Evolutionary conservation across 2,888 invertebrate species (phyloP).

Genomic region (Pachycephus smyrnensis): DNA sequence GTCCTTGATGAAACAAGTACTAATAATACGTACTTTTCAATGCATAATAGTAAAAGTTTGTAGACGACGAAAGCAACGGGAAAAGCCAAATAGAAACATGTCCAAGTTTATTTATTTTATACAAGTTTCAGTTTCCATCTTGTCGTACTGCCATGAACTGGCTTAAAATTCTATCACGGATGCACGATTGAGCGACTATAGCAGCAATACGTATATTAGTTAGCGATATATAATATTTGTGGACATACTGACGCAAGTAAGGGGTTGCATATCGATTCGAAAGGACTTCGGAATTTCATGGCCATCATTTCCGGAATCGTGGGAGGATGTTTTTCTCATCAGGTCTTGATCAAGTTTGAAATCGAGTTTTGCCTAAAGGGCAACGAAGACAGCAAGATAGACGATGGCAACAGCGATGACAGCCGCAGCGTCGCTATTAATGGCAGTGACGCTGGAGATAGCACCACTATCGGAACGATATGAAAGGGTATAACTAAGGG

Average conservation of each 20-base stretch:
- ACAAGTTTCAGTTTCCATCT: background rate
- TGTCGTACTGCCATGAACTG: background rate
- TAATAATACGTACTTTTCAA: background rate
- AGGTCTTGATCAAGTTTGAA: background rate
- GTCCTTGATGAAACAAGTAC: background rate
- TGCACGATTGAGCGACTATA: conserved; percentile 7
- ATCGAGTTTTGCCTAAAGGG: background rate
- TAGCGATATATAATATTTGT: conserved; percentile 44
- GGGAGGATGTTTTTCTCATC: background rate
- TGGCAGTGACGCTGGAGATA: background rate
- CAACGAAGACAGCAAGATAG: background rate
- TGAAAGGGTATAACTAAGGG: background rate
- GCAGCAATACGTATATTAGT: conserved; percentile 62
- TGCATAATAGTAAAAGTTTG: background rate
- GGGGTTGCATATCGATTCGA: background rate
- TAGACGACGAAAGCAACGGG: background rate
- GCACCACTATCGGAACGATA: background rate
- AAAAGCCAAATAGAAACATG: background rate
- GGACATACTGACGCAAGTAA: background rate
- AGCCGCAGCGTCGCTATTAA: background rate
- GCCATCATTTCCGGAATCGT: background rate
- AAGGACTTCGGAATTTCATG: background rate
- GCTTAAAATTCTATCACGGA: background rate
- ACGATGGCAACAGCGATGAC: background rate
- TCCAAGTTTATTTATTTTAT: background rate